Evolutionary conservation across 2,888 invertebrate genomes (phyloP).

Genomic region (Oxystoma pomonae): DNA sequence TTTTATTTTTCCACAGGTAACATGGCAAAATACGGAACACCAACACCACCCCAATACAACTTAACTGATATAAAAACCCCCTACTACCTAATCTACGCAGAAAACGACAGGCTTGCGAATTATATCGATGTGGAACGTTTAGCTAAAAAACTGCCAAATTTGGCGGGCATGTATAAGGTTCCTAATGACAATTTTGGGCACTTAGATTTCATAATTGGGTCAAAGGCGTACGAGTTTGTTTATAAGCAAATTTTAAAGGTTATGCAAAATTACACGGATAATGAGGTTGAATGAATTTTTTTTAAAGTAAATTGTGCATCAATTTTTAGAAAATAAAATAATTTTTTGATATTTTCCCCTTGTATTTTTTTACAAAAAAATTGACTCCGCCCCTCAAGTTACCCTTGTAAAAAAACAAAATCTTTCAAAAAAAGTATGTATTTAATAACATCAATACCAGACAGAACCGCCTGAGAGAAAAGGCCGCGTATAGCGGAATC

Average conservation of each 20-base stretch:
- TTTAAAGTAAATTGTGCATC: too few relatives aligned
- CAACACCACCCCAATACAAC: conserved; percentile 60
- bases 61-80: conserved; percentile 60
- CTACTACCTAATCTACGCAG: conserved; percentile 61
- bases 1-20: too few relatives aligned
- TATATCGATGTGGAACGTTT: conserved; percentile 38
- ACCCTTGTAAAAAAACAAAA: too few relatives aligned
- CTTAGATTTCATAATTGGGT: conserved; percentile 66
- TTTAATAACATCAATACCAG: too few relatives aligned
- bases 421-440: too few relatives aligned
- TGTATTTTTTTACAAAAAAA: too few relatives aligned
- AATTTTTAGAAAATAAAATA: too few relatives aligned
- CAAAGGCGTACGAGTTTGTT: conserved; percentile 57
- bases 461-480: too few relatives aligned
- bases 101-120: conserved; percentile 71
- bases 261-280: conserved; percentile 29
- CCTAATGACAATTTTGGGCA: conserved; percentile 65
- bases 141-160: conserved; percentile 50
- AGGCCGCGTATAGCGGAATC: too few relatives aligned
- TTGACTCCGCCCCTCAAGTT: too few relatives aligned
- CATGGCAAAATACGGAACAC: conserved; percentile 54
- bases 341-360: too few relatives aligned
- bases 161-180: conserved; percentile 57
- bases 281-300: too few relatives aligned
- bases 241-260: conserved; percentile 46